These are phyloP conservation scores for Tenualosa thibaudeaui DNA, from an alignment of 2,797 vertebrate species.

Conservation along the genomic window DNA sequence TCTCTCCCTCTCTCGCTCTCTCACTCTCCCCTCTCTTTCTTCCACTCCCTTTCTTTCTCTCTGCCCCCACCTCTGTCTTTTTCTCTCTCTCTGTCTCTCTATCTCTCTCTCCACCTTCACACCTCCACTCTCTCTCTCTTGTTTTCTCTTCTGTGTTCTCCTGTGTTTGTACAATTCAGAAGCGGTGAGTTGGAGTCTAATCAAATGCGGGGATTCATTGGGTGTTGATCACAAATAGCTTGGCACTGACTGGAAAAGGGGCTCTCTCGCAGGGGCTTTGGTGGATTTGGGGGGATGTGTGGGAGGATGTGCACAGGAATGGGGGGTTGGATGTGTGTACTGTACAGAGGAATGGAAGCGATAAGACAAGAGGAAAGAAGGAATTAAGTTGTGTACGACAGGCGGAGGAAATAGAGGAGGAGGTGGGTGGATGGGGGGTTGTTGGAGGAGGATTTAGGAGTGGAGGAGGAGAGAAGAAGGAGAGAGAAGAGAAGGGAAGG, in stretches of 20 bases:
- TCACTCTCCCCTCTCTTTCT: conserved; percentile 29
- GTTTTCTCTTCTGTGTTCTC: conserved; percentile 48
- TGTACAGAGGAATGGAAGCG: conserved; percentile 5
- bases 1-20: conserved; percentile 31
- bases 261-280: conserved; percentile 28
- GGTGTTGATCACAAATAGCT: conserved; percentile 44
- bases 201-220: not conserved
- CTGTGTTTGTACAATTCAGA: conserved; percentile 48
- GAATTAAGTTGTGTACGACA: conserved; percentile 7
- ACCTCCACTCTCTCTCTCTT: no score
- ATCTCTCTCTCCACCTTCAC: conserved; percentile 11
- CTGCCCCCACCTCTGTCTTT: conserved; percentile 38
- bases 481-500: conserved; percentile 30
- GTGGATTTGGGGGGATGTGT: not conserved
- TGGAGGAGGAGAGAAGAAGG: conserved; percentile 1
- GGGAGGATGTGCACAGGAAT: not conserved
- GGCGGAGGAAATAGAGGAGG: not conserved
- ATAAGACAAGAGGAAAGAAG: not conserved
- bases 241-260: conserved; percentile 54
- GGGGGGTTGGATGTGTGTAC: not conserved
- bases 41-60: conserved; percentile 18
- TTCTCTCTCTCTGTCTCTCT: not conserved
- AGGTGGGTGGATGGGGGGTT: conserved; percentile 33
- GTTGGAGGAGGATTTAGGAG: not conserved
- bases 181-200: not conserved